Base-by-base conservation (phyloP, 2,113 vertebrate genomes). In the Neodon shergylaensis region DNA sequence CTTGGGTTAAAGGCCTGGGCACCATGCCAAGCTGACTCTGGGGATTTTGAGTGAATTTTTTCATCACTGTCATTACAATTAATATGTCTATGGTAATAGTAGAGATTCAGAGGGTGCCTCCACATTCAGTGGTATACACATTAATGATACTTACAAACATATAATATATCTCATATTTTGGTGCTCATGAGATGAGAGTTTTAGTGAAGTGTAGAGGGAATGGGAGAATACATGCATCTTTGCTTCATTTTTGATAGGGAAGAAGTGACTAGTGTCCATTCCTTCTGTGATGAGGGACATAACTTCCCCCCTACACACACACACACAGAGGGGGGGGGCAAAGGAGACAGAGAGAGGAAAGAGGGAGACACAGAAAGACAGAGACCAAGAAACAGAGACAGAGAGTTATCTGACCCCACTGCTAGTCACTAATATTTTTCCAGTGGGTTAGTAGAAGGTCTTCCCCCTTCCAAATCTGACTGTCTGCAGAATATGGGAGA, bases 121-220 rank as follows among this genome's bases (percentile, higher is more conserved):
- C 82, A 90, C 73, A 83, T 7, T 49, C 78, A 79, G 42, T 74
- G n/a, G 24, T 39, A 63, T 72, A 72, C 54, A 36, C 61, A 42
- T 81, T 54, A 61, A 95, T 54, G 36, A 94, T 42, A 33, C 26
- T 82, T 24, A 63, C 12, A 95, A 92, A 36, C 39, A 90, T n/a
- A 49, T 4, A 73, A 90, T n/a, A 49, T 5, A 73, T 73, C n/a
- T 90, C 44, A 68, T 31, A 82, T 47, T 95, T 92, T 49, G 22
- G 5, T 58, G 63, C 26, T 22, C 3, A 72, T 28, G 4, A 42
- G 3, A 85, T 74, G 14, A 65, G 47, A 24, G 31, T 44, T 63
- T 74, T 63, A 42, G 19, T 12, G 33, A 26, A 16, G 14, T 78
- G 3, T 14, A 90, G 49, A 36, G 16, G 63, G 3, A 76, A n/a